A percentile compares a stretch with the other conserved stretches of the same genome.
Conservation (phyloP, 2,797 vertebrate genomes). For the Leuciscus waleckii region DNA sequence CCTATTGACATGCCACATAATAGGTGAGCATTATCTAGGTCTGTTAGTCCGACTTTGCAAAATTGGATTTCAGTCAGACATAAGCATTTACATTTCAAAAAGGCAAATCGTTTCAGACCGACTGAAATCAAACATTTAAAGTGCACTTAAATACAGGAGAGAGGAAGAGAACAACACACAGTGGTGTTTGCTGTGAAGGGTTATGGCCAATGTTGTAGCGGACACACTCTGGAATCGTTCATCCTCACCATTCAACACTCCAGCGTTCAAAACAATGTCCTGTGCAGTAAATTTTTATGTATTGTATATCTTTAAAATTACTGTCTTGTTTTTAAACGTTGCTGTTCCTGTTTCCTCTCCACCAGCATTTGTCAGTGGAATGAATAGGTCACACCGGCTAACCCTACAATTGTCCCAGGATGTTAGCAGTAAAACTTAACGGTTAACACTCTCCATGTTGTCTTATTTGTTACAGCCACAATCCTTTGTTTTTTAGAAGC, state of each 20-base stretch:
- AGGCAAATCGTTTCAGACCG: not conserved
- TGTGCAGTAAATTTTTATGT: conserved; percentile 51
- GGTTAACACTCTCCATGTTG: conserved; percentile 25
- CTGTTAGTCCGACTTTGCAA: not conserved
- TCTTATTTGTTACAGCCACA: not conserved
- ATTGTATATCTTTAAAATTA: conserved; percentile 57
- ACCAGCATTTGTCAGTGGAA: conserved; percentile 52
- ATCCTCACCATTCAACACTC: conserved; percentile 39
- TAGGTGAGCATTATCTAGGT: not conserved
- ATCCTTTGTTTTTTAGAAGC: conserved; percentile 27
- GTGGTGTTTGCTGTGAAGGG: conserved; percentile 44
- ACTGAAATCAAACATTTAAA: conserved; percentile 1
- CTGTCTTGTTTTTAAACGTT: conserved; percentile 48
- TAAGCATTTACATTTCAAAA: conserved; percentile 18
- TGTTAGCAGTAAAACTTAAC: conserved; percentile 51
- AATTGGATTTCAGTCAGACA: not conserved
- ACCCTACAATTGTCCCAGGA: conserved; percentile 27
- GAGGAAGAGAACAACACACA: conserved; percentile 31
- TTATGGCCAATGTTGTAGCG: conserved; percentile 42
- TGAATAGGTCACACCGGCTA: conserved; percentile 45
- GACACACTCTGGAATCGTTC: conserved; percentile 58
- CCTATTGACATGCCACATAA: not conserved
- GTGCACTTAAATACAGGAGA: not conserved
- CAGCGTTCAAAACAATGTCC: conserved; percentile 55
- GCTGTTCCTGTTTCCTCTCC: conserved; percentile 58